Percentiles rank a stretch among this genome's conserved stretches.
Evolutionary conservation across 2,113 vertebrate species (phyloP).

Genomic region (Falco punctatus): DNA sequence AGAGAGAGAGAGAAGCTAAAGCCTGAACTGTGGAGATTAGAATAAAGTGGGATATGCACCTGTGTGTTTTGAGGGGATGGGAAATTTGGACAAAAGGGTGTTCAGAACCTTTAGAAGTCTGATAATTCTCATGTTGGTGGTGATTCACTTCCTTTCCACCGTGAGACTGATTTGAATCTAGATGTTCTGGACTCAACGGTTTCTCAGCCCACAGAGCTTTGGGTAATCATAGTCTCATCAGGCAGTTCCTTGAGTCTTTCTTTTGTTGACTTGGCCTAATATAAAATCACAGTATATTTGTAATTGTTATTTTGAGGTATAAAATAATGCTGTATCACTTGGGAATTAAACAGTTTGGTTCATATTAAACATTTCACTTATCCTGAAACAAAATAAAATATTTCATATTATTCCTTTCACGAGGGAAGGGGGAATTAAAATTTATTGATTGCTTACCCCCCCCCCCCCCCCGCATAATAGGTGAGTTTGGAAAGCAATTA

Average conservation of each 20-base stretch:
- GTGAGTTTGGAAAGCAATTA: not conserved
- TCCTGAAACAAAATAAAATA: not conserved
- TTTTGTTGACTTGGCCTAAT: not conserved
- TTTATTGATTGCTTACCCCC: not conserved
- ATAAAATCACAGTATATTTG: not conserved
- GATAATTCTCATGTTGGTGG: not conserved
- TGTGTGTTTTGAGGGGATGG: not conserved
- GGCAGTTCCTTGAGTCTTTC: not conserved
- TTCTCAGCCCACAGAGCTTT: not conserved
- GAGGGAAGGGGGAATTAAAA: too few species aligned
- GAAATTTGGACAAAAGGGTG: not conserved
- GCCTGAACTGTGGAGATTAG: not conserved
- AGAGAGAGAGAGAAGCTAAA: not conserved
- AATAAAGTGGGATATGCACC: not conserved
- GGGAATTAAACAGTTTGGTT: not conserved
- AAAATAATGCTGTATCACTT: not conserved
- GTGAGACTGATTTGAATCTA: not conserved
- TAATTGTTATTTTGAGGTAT: not conserved
- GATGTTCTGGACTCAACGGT: accelerated
- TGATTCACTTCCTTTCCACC: not conserved
- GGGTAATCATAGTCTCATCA: not conserved
- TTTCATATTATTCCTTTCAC: not conserved
- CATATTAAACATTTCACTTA: not conserved
- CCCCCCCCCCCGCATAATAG: not conserved
- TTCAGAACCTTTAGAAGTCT: not conserved